Percentiles rank a stretch among this genome's conserved stretches.
These are phyloP conservation scores for Buphagus erythrorhynchus DNA, from an alignment of 2,797 vertebrate species.

Conservation along the genomic window DNA sequence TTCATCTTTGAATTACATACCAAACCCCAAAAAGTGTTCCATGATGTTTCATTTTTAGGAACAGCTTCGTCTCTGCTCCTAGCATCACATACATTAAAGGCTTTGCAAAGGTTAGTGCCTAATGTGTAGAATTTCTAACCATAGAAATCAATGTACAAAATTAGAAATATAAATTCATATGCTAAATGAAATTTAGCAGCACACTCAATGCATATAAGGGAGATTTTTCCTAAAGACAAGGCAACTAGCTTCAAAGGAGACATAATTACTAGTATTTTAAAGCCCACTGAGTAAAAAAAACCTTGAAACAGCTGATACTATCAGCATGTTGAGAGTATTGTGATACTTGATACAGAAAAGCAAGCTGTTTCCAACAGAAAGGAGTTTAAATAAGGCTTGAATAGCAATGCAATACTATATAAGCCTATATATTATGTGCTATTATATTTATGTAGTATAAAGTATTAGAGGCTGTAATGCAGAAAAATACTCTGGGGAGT, in stretches of 20 bases:
- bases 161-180: background rate
- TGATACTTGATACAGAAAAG: background rate
- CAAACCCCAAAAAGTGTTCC: background rate
- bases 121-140: background rate
- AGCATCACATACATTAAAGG: background rate
- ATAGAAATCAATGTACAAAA: background rate
- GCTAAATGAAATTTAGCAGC: background rate
- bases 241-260: background rate
- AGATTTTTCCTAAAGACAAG: background rate
- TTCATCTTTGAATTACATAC: background rate
- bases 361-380: background rate
- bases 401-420: background rate
- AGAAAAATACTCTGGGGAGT: background rate
- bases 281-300: background rate
- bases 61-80: background rate
- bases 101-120: background rate
- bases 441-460: background rate
- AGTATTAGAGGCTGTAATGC: background rate
- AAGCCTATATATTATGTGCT: background rate
- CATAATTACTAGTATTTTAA: background rate
- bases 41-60: background rate
- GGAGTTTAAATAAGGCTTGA: background rate
- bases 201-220: background rate
- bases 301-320: background rate
- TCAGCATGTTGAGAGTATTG: background rate